These are phyloP conservation scores for Corythornis vintsioides DNA, from an alignment of 2,113 vertebrate genomes.

Conservation along the genomic window DNA sequence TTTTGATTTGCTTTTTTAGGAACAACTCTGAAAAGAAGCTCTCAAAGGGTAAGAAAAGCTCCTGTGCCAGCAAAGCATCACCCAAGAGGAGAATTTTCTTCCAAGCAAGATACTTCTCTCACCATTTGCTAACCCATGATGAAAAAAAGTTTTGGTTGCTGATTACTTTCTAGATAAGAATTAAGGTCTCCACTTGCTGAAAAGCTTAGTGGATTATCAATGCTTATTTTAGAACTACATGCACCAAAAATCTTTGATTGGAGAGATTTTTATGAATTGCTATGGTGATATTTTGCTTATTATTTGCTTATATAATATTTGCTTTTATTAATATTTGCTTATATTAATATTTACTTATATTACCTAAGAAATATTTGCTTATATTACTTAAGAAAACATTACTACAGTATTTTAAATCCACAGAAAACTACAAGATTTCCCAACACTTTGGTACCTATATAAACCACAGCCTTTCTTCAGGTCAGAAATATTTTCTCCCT, in stretches of 20 bases:
- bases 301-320: no score
- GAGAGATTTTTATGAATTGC: neutral
- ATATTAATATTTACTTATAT: no score
- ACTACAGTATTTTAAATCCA: neutral
- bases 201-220: neutral
- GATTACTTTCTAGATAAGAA: neutral
- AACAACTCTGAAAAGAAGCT: conserved; percentile 10
- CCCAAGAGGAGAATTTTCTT: neutral
- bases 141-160: neutral
- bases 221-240: neutral
- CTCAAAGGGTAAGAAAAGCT: neutral
- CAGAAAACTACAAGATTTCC: neutral
- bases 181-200: neutral
- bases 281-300: neutral
- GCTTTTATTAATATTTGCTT: no score
- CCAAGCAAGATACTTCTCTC: neutral
- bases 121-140: neutral
- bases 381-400: neutral
- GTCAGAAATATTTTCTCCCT: neutral
- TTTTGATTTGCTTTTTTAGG: neutral
- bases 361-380: no score
- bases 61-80: neutral
- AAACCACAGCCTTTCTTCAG: neutral
- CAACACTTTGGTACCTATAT: neutral
- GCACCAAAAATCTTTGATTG: neutral